These are phyloP conservation scores for Myrmecobius fasciatus DNA, from an alignment of 2,113 vertebrate species.

Conservation along the genomic window DNA sequence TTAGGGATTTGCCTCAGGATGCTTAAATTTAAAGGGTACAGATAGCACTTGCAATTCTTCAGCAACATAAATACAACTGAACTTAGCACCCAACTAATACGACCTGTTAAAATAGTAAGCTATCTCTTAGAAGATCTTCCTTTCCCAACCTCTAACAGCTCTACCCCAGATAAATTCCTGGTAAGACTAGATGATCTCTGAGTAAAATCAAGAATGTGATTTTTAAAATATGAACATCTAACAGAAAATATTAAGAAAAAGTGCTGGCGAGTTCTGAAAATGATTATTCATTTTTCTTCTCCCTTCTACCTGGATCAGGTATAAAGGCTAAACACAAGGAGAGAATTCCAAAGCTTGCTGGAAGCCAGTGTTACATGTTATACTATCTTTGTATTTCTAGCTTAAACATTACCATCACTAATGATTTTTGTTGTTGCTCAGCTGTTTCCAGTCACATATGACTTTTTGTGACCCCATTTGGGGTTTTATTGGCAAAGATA, in stretches of 20 bases:
- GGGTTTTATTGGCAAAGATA: not conserved
- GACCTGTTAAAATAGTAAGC: not conserved
- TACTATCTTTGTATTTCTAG: not conserved
- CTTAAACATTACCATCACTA: not conserved
- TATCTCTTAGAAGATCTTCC: not conserved
- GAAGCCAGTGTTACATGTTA: not conserved
- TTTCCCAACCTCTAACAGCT: not conserved
- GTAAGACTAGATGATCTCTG: not conserved
- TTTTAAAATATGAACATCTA: slow-evolving; percentile 33
- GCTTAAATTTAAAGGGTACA: not conserved
- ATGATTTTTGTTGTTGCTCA: not conserved
- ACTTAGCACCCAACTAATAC: not conserved
- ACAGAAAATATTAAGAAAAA: slow-evolving; percentile 11
- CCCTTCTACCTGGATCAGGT: not conserved
- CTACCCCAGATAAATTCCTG: not conserved
- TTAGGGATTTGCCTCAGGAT: not conserved
- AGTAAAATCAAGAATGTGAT: not conserved
- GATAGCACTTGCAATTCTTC: not conserved
- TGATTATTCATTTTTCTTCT: not conserved
- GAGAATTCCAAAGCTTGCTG: not conserved
- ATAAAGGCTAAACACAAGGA: not conserved
- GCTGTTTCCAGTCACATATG: not conserved
- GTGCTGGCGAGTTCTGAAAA: not conserved
- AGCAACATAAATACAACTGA: not conserved
- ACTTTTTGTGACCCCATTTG: not conserved